Conservation (phyloP, 2,113 vertebrate genomes). For the Dromiciops gliroides region DNA sequence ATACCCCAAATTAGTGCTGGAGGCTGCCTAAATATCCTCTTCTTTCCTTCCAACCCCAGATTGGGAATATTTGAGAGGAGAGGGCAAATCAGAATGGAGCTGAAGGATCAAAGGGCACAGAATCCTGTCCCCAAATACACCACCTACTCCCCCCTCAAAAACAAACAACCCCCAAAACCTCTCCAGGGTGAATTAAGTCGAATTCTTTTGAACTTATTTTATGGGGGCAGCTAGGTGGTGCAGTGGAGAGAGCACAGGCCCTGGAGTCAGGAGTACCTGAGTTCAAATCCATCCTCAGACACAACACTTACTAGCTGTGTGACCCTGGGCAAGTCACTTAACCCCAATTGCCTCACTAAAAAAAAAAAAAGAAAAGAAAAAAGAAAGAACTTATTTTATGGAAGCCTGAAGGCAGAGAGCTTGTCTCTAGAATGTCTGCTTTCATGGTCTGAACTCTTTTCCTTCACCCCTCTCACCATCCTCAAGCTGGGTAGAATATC, state of each 20-base stretch:
- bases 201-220: background rate
- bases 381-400: too few species aligned
- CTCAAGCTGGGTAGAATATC: background rate
- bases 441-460: background rate
- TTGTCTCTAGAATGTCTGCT: background rate
- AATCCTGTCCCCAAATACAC: background rate
- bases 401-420: background rate
- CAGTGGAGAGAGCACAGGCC: too few species aligned
- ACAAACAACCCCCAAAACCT: background rate
- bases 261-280: too few species aligned
- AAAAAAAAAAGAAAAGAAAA: too few species aligned
- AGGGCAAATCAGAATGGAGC: background rate
- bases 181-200: too few species aligned
- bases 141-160: background rate
- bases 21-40: background rate
- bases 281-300: too few species aligned
- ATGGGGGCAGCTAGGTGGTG: too few species aligned
- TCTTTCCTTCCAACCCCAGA: conserved; percentile 1
- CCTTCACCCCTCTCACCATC: background rate
- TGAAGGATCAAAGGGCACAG: background rate
- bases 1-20: background rate
- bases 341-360: too few species aligned
- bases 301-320: too few species aligned
- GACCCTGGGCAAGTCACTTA: too few species aligned
- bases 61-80: background rate